phyloP scores from a whole-genome alignment of 2,113 vertebrate genomes.

The Manacus vitellinus region DNA sequence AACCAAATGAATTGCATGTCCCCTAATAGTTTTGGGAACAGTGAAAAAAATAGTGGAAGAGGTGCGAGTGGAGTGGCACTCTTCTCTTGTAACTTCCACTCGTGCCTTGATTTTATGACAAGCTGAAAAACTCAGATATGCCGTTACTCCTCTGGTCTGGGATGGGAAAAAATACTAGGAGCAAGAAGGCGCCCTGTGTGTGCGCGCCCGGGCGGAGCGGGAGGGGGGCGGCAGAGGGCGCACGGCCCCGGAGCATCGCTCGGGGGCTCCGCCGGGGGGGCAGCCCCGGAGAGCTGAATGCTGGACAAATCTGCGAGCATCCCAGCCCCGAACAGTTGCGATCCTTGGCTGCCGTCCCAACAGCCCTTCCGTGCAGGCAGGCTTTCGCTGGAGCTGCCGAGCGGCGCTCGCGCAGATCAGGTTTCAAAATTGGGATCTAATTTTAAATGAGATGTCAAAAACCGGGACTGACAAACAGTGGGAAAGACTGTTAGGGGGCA shows the following conservation, averaged over 20 bases:
- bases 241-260: not conserved
- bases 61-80: fast-evolving
- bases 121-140: not conserved
- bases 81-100: not conserved
- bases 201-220: not conserved
- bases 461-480: not conserved
- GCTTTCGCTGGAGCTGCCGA: not conserved
- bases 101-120: not conserved
- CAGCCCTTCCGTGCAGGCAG: not conserved
- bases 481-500: not conserved
- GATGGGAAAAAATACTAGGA: fast-evolving
- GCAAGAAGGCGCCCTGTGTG: fast-evolving
- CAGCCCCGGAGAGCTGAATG: not conserved
- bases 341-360: not conserved
- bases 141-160: not conserved
- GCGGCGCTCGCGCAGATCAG: not conserved
- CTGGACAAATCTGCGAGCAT: not conserved
- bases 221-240: not conserved
- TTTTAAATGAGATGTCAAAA: slow-evolving; percentile 51
- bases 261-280: not conserved
- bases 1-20: not conserved
- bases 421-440: slow-evolving; percentile 27
- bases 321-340: not conserved
- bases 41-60: not conserved
- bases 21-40: not conserved